Percentiles rank a stretch among this genome's conserved stretches.
phyloP scores from a whole-genome alignment of 2,888 invertebrate species.

The Ganaspis brasiliensis region DNA sequence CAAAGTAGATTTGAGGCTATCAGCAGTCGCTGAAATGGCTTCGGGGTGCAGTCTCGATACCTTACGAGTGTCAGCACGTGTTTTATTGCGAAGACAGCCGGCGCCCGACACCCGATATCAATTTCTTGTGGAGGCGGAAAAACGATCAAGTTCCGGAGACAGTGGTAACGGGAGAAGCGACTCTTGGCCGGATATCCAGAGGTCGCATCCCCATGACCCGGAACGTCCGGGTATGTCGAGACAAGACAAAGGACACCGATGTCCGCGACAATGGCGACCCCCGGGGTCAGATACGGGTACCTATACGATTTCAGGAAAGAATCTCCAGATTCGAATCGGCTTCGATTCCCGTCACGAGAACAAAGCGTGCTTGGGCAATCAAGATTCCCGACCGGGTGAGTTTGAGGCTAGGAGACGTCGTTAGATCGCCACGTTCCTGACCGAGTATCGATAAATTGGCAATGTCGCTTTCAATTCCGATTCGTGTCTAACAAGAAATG shows the following conservation, averaged over 20 bases:
- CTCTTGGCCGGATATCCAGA: constrained; percentile 32
- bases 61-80: constrained; percentile 61
- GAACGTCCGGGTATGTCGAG: constrained; percentile 42
- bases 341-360: constrained; percentile 42
- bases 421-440: constrained; percentile 16
- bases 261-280: constrained; percentile 38
- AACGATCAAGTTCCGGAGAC: constrained; percentile 10
- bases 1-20: constrained; percentile 61
- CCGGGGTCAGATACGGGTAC: constrained; percentile 27
- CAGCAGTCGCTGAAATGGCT: constrained; percentile 58
- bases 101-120: constrained; percentile 47
- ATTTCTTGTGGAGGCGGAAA: constrained; percentile 16
- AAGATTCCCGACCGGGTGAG: constrained; percentile 24
- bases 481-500: constrained; percentile 20
- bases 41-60: constrained; percentile 58
- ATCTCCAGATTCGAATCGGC: constrained; percentile 37
- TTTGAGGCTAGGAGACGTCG: constrained; percentile 29
- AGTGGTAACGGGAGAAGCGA: constrained; percentile 30
- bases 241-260: constrained; percentile 34
- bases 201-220: constrained; percentile 35
- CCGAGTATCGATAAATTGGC: constrained; percentile 8
- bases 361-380: constrained; percentile 32
- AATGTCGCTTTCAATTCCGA: constrained; percentile 38
- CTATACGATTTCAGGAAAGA: constrained; percentile 43
- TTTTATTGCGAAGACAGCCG: constrained; percentile 51